Percentiles rank a stretch among this genome's conserved stretches.
These are phyloP conservation scores for Pterois miles DNA, from an alignment of 2,797 vertebrate genomes.

Conservation along the genomic window DNA sequence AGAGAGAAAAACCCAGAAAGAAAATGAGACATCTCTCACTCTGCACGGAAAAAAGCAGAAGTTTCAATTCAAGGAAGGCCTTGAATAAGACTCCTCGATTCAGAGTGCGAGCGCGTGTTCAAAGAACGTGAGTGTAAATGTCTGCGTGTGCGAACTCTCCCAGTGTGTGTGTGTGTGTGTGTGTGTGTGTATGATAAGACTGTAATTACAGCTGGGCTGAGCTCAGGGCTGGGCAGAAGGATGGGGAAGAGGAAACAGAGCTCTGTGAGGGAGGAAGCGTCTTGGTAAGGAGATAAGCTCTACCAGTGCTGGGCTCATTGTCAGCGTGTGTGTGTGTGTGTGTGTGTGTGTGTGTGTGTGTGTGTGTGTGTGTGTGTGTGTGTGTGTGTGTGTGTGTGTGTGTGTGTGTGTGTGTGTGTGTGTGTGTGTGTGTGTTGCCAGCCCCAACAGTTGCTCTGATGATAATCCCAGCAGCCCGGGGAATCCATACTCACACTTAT, in stretches of 20 bases:
- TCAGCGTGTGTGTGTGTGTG: slow-evolving; percentile 52
- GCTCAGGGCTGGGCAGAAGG: slow-evolving; percentile 78
- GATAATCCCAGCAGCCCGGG: slow-evolving; percentile 78
- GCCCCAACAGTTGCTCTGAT: slow-evolving; percentile 79
- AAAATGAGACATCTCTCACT: slow-evolving; percentile 53
- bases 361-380: too few relatives aligned
- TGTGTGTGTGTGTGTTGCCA: slow-evolving; percentile 52
- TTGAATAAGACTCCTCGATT: slow-evolving; percentile 58
- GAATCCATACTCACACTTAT: slow-evolving; percentile 76
- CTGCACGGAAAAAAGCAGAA: slow-evolving; percentile 51
- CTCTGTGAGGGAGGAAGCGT: slow-evolving; percentile 79
- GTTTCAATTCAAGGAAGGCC: slow-evolving; percentile 68
- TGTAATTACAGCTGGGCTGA: slow-evolving; percentile 83
- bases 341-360: too few relatives aligned
- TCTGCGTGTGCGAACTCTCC: too few relatives aligned
- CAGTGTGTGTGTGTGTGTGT: slow-evolving; percentile 59
- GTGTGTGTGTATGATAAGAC: slow-evolving; percentile 78
- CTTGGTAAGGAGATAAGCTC: slow-evolving; percentile 84
- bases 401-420: slow-evolving; percentile 30
- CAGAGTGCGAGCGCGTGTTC: slow-evolving; percentile 59
- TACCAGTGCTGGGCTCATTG: slow-evolving; percentile 76
- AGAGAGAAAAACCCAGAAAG: slow-evolving; percentile 16
- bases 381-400: slow-evolving; percentile 3
- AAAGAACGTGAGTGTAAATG: slow-evolving; percentile 57
- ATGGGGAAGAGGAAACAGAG: slow-evolving; percentile 81